Conservation (phyloP, 2,113 vertebrate genomes). For the Pomatostomus ruficeps region DNA sequence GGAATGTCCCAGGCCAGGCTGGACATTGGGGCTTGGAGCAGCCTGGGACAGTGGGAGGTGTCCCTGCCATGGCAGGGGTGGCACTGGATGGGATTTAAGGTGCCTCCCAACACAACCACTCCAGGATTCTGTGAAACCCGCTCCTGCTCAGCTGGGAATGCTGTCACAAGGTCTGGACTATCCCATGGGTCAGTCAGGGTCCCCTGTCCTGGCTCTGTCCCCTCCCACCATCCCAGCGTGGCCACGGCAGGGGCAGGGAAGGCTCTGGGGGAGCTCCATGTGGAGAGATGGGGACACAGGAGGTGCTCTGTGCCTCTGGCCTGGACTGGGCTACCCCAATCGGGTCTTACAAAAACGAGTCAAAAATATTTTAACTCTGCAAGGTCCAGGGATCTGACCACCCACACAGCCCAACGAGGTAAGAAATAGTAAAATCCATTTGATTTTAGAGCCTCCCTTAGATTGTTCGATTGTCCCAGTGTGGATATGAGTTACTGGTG, state of each 20-base stretch:
- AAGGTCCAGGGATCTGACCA: background rate
- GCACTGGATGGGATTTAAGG: background rate
- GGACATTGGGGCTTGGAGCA: background rate
- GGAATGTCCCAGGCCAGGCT: accelerated
- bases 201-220: too few relatives aligned
- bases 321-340: too few relatives aligned
- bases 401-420: background rate
- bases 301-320: background rate
- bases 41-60: background rate
- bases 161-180: too few relatives aligned
- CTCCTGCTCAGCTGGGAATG: background rate
- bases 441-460: slow-evolving; percentile 15
- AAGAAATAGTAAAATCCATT: slow-evolving; percentile 10
- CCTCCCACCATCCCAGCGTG: too few relatives aligned
- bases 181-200: too few relatives aligned
- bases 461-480: slow-evolving; percentile 51
- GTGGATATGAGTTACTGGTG: slow-evolving; percentile 67
- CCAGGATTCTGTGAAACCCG: too few relatives aligned
- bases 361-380: background rate
- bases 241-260: too few relatives aligned
- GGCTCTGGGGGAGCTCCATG: too few relatives aligned
- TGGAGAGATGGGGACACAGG: background rate
- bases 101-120: too few relatives aligned
- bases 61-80: background rate
- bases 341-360: background rate